These are phyloP conservation scores for Drosophila kikkawai DNA, from an alignment of 1,140 invertebrate genomes.

Conservation along the genomic window DNA sequence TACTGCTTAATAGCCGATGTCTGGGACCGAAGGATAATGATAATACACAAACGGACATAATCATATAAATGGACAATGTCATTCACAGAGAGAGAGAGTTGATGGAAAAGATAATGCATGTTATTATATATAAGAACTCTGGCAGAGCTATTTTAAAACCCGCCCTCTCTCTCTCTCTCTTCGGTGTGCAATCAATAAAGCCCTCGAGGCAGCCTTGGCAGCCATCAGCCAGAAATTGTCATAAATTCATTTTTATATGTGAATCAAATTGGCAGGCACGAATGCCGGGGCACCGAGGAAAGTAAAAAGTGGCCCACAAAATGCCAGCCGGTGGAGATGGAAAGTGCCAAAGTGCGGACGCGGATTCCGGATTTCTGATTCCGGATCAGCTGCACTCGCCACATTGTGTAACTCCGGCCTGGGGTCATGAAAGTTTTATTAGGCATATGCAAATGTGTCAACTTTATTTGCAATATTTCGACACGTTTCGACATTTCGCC, in stretches of 20 bases:
- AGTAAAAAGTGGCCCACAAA: conserved; percentile 43
- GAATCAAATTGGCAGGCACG: conserved; percentile 76
- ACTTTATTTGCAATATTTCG: conserved; percentile 78
- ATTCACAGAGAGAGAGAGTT: conserved; percentile 10
- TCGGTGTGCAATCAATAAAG: conserved; percentile 46
- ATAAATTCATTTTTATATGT: conserved; percentile 79
- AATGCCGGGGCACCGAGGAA: conserved; percentile 10
- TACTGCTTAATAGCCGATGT: conserved; percentile 63
- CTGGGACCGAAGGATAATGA: conserved; percentile 5
- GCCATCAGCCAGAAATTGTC: conserved; percentile 81
- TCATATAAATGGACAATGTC: not conserved
- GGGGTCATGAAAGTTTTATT: conserved; percentile 73
- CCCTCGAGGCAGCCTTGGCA: conserved; percentile 56
- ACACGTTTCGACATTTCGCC: conserved; percentile 64
- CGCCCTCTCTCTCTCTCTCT: conserved; percentile 17
- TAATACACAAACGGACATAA: conserved; percentile 10
- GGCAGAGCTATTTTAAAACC: not conserved
- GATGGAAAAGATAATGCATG: not conserved
- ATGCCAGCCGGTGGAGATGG: conserved; percentile 48
- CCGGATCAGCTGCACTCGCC: conserved; percentile 37
- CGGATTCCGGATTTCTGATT: conserved; percentile 8
- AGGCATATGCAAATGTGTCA: conserved; percentile 84
- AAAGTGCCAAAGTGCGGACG: conserved; percentile 51
- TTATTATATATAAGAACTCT: not conserved
- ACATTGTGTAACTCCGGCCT: conserved; percentile 31